Evolutionary conservation across 2,113 vertebrate genomes (phyloP).

Genomic region (Cryptotis parvus): DNA sequence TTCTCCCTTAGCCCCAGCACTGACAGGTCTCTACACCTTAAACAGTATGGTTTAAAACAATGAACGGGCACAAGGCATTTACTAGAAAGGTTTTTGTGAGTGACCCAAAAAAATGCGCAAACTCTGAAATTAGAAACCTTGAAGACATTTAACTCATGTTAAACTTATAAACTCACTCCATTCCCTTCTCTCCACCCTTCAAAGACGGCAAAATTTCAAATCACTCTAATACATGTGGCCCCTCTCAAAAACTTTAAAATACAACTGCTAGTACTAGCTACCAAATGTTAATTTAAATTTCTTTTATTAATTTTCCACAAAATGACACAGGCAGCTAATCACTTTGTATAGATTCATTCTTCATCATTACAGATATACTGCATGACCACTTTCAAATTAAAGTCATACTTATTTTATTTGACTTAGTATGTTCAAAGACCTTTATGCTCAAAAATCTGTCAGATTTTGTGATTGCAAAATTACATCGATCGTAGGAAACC

Average conservation of each 20-base stretch:
- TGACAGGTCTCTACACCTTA: conserved; percentile 9
- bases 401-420: background rate
- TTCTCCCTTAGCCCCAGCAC: background rate
- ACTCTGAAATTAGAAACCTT: background rate
- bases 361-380: background rate
- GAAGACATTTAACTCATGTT: background rate
- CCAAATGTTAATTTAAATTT: background rate
- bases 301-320: conserved; percentile 25
- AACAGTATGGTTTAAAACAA: conserved; percentile 8
- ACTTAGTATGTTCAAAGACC: background rate
- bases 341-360: background rate
- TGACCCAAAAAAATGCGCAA: background rate
- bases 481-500: background rate
- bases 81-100: background rate
- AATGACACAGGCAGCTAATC: background rate
- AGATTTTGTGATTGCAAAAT: background rate
- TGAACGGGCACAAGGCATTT: background rate
- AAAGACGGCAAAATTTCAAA: background rate
- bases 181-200: background rate
- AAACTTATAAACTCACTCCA: conserved; percentile 12
- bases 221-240: background rate
- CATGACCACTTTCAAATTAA: background rate
- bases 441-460: background rate
- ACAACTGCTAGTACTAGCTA: background rate
- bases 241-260: conserved; percentile 27